Evolutionary conservation across 1,140 invertebrate species (phyloP).

Genomic region (Lepeophtheirus salmonis): DNA sequence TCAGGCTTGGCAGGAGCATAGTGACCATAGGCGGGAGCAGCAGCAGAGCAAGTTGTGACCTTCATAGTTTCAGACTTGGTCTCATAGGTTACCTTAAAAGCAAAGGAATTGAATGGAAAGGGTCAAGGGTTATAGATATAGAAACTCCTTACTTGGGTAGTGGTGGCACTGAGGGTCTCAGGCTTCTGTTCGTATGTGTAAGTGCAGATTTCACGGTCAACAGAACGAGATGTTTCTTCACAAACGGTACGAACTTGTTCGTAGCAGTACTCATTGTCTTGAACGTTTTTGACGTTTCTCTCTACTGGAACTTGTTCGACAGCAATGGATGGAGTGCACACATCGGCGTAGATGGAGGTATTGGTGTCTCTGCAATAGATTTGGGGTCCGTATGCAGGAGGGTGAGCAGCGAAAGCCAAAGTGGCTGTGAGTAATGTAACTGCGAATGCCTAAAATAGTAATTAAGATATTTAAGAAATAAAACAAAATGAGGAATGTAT

Average conservation of each 20-base stretch:
- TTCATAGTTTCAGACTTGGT: slow-evolving; percentile 13
- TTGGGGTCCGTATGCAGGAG: neutral
- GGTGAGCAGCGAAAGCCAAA: neutral
- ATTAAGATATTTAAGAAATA: too few species aligned
- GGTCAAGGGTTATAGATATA: too few species aligned
- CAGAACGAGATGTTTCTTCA: slow-evolving; percentile 2
- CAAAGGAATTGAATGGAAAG: too few species aligned
- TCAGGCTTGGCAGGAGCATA: neutral
- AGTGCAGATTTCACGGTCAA: slow-evolving; percentile 12
- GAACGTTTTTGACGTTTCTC: slow-evolving; percentile 1
- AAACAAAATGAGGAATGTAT: too few species aligned
- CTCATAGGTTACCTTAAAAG: slow-evolving; percentile 8
- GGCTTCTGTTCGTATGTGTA: slow-evolving; percentile 6
- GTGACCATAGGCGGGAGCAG: slow-evolving; percentile 8
- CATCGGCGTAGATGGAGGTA: slow-evolving; percentile 15
- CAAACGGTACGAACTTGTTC: slow-evolving; percentile 1
- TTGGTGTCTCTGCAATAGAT: slow-evolving; percentile 14
- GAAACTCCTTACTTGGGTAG: slow-evolving; percentile 14
- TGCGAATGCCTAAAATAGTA: too few species aligned
- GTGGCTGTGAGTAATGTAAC: too few species aligned
- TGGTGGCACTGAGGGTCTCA: neutral
- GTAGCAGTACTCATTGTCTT: slow-evolving; percentile 14
- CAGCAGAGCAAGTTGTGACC: slow-evolving; percentile 15
- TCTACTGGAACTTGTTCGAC: neutral
- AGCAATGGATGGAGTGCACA: slow-evolving; percentile 4